Evolutionary conservation across 2,113 vertebrate species (phyloP).

Genomic region (Oryzias curvinotus): DNA sequence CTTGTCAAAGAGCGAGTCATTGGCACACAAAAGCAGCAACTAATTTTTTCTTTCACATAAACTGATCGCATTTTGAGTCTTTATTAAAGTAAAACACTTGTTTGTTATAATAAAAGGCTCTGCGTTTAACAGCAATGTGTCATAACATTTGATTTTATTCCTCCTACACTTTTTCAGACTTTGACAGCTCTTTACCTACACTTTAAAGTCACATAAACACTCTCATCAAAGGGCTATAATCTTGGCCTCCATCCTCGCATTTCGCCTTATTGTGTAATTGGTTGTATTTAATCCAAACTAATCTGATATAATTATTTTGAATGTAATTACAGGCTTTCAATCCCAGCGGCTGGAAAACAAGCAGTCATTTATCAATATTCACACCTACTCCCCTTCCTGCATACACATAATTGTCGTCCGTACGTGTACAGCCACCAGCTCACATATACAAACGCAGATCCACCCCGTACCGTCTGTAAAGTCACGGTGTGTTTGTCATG

Average conservation of each 20-base stretch:
- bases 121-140: background rate
- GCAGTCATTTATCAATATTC: constrained; percentile 28
- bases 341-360: constrained; percentile 15
- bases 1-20: background rate
- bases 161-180: background rate
- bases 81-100: background rate
- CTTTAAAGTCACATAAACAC: constrained; percentile 8
- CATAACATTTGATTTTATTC: background rate
- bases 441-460: constrained; percentile 9
- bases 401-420: constrained; percentile 3
- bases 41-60: background rate
- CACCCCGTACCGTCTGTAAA: constrained; percentile 42
- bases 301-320: constrained; percentile 48
- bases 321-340: constrained; percentile 51
- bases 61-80: background rate
- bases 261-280: constrained; percentile 28
- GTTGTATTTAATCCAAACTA: constrained; percentile 39
- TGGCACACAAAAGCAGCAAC: background rate
- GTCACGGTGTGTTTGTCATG: constrained; percentile 67
- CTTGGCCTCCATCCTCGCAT: constrained; percentile 6
- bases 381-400: constrained; percentile 3
- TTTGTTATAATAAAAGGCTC: background rate
- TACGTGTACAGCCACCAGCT: background rate
- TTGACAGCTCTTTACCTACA: background rate
- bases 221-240: background rate